These are phyloP conservation scores for Rhagologus leucostigma DNA, from an alignment of 2,113 vertebrate genomes.

Conservation along the genomic window DNA sequence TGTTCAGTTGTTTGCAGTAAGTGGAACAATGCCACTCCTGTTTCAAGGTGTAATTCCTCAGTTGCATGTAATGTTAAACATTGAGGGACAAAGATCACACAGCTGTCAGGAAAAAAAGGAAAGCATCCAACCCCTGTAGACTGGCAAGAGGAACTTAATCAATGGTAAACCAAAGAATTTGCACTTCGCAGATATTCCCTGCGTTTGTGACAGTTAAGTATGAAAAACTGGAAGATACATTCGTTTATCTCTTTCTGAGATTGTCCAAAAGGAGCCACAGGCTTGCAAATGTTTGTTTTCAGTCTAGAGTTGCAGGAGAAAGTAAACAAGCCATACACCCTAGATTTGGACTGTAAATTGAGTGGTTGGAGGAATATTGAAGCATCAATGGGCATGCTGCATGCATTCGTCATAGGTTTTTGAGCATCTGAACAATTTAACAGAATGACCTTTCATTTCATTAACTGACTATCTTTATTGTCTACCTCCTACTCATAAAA, in stretches of 20 bases:
- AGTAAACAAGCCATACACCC: background rate
- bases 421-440: background rate
- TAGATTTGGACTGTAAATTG: background rate
- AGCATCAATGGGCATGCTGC: background rate
- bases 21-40: background rate
- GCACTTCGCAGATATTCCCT: background rate
- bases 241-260: background rate
- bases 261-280: background rate
- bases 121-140: background rate
- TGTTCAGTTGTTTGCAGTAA: background rate
- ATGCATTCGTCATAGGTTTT: background rate
- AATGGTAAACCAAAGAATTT: background rate
- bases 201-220: background rate
- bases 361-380: background rate
- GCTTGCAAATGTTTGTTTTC: background rate
- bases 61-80: background rate
- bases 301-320: background rate
- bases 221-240: background rate
- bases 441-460: background rate
- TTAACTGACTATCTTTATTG: background rate
- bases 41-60: background rate
- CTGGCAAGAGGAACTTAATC: background rate
- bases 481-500: background rate
- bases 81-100: background rate
- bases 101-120: background rate